Base-by-base conservation (phyloP, 2,888 invertebrate species). In the Acrocyrtus sp. region DNA sequence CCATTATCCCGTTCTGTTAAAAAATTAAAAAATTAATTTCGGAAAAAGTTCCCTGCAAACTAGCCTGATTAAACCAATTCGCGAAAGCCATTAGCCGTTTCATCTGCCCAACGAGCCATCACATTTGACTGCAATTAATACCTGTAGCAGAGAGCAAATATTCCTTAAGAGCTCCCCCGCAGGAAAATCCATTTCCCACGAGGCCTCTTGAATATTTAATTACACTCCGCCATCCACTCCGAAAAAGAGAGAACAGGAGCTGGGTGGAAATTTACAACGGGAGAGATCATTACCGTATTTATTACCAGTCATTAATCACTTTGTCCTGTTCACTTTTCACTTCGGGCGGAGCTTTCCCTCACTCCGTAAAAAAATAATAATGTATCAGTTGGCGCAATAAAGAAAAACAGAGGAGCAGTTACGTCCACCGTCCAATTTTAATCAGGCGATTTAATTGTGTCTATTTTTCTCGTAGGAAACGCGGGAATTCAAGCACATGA, bases 401-500 rank as follows among this genome's bases (percentile, higher is more conserved):
- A 48, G 41, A 21, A 34, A 22, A 24, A 54, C 3, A 56, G 56
- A 56, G 47, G 6, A 45, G n/a, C 19, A 15, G 5, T 45, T 15
- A 45, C 8, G n/a, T 6, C n/a, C 47, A 45, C 19, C n/a, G 19
- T 45, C 19, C n/a, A 19, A 45, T n/a, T 19, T 17, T 15, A 17
- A 15, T 45, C 19, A 45, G 26, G n/a, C n/a, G 8, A 45, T 45
- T 54, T 34, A 12, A 8, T 63, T 53, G 27, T 61, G 27, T 47
- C 24, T 62, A 21, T 39, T 51, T 21, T 34, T 19, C n/a, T n/a
- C n/a, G 8, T 41, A 69, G 69, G 69, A 69, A 69, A 69, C 54
- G 27, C 69, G 69, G 19, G 69, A 69, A 34, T 69, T 69, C 57
- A 67, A 67, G 50, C 56, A 56, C 60, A 61, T 41, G 43, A 51